These are phyloP conservation scores for Epizoanthus scotinus DNA, from an alignment of 92 coral and sea anemone genomes.

Conservation along the genomic window DNA sequence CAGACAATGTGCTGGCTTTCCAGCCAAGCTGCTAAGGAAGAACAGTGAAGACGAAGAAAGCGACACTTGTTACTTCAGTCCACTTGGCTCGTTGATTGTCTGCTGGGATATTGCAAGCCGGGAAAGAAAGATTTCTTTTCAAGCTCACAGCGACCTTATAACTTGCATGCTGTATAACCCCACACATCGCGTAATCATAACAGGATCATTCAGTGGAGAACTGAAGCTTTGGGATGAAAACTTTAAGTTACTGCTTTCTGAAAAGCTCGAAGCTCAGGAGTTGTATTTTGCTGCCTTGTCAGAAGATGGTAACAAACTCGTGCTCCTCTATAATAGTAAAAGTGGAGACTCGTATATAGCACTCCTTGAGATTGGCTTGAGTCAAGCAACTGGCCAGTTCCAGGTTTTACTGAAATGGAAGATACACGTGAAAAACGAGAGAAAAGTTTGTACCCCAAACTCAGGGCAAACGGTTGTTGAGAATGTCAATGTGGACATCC, in stretches of 20 bases:
- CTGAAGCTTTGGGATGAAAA: constrained; percentile 75
- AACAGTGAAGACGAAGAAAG: constrained; percentile 37
- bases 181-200: constrained; percentile 39
- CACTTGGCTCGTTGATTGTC: constrained; percentile 73
- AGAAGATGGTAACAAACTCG: constrained; percentile 50
- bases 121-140: constrained; percentile 57
- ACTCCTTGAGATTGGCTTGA: constrained; percentile 46
- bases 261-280: constrained; percentile 42
- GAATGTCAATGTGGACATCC: background rate
- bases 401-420: constrained; percentile 22
- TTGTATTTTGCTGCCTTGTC: constrained; percentile 75
- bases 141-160: constrained; percentile 82
- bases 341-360: constrained; percentile 56
- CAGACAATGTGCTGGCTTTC: constrained; percentile 86
- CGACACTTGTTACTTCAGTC: constrained; percentile 51
- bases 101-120: constrained; percentile 73
- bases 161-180: constrained; percentile 70
- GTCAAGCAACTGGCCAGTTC: background rate
- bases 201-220: constrained; percentile 76
- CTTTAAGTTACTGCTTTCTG: constrained; percentile 43
- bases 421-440: constrained; percentile 26
- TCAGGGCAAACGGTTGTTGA: background rate
- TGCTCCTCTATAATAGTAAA: constrained; percentile 64
- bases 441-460: background rate
- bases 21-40: constrained; percentile 47